Conservation (phyloP, 2,888 invertebrate species). For the Andrena haemorrhoa region DNA sequence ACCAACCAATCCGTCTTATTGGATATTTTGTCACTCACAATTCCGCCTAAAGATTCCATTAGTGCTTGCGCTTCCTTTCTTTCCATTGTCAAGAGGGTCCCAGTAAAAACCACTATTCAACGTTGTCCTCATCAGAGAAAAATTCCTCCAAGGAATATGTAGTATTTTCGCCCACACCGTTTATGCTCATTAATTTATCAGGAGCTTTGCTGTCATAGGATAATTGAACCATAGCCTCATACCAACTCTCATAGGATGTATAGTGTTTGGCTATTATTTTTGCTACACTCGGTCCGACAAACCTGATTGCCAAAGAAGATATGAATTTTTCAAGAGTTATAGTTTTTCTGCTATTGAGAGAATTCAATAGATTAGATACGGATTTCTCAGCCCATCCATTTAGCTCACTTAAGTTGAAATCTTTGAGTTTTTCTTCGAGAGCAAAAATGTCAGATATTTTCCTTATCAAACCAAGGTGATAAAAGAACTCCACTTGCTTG, state of each 20-base stretch:
- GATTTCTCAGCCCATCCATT: neutral
- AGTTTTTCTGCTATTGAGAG: neutral
- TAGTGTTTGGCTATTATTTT: neutral
- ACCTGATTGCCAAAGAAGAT: neutral
- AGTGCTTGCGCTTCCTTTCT: no score
- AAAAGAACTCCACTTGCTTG: neutral
- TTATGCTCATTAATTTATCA: no score
- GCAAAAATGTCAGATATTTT: neutral
- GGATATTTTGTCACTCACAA: no score
- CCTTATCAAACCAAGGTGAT: neutral
- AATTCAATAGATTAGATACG: neutral
- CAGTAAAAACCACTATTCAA: no score
- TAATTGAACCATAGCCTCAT: neutral
- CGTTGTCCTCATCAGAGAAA: no score
- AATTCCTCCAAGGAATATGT: no score
- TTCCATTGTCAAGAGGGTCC: no score
- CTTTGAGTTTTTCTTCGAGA: neutral
- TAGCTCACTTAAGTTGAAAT: neutral
- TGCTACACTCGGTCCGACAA: neutral
- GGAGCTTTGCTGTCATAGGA: neutral
- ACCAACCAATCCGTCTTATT: no score
- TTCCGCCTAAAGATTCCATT: no score
- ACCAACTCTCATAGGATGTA: neutral
- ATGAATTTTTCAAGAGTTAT: neutral
- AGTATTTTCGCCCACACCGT: no score